phyloP scores from a whole-genome alignment of 1,140 invertebrate genomes.

The Danaus melanippus region DNA sequence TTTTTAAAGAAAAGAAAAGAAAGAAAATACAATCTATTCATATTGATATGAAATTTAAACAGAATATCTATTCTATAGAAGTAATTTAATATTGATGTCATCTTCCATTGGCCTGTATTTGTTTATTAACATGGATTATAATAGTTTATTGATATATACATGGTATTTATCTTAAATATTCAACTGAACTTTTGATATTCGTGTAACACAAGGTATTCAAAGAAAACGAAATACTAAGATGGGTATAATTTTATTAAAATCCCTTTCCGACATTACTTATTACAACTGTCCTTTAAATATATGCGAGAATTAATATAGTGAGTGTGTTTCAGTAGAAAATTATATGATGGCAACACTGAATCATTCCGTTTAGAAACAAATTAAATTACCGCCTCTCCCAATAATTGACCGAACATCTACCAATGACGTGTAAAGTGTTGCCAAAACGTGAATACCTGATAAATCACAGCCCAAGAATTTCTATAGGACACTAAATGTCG shows the following conservation, averaged over 20 bases:
- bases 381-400: no score
- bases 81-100: no score
- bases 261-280: constrained; percentile 29
- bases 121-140: not conserved
- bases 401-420: no score
- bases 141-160: not conserved
- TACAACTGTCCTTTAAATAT: constrained; percentile 34
- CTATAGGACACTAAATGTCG: constrained; percentile 30
- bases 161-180: not conserved
- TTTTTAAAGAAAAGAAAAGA: no score
- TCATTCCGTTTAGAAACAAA: no score
- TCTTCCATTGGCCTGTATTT: not conserved
- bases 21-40: no score
- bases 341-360: constrained; percentile 9
- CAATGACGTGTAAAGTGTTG: not conserved
- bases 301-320: constrained; percentile 15
- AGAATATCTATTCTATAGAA: no score
- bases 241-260: constrained; percentile 50
- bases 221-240: constrained; percentile 22
- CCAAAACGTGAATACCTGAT: constrained; percentile 4
- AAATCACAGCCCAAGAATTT: constrained; percentile 55
- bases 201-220: constrained; percentile 7
- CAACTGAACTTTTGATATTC: not conserved
- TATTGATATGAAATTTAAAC: no score
- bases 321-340: constrained; percentile 9